Base-by-base conservation (phyloP, 2,888 invertebrate species). In the Dexiosoma caninum region DNA sequence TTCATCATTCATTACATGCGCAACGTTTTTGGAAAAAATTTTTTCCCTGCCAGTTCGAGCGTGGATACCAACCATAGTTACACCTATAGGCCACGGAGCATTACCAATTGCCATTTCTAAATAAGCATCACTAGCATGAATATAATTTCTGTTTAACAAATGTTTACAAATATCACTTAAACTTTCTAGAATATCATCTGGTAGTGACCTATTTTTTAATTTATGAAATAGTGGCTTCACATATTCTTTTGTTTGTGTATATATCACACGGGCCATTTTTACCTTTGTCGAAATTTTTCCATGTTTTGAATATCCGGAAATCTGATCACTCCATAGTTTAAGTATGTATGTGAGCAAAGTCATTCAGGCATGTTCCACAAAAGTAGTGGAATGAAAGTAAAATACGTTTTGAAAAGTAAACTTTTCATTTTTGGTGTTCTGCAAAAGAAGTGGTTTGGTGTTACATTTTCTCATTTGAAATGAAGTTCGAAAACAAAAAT, bases 51-150 rank as follows among this genome's bases (percentile, higher is more conserved):
- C 99, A 0, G 99, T 99, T 93, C 99, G 96, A 2, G 99, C 99
- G 90, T 99, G 99, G 87, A 99, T 99, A 90, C 99, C 99, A 42
- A 99, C 99, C 97, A 99, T 99, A 83, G 99, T 99, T 0, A 99
- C 99, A 85, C 99, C 99, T 86, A 99, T 99, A 0, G 99, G 99
- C 99, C 99, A 99, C 0, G 99, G 99, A 0, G 99, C 99, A 90
- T 99, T 99, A 0, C 99, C 99, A 80, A 99, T 99, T 1, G 99
- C 99, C 98, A 99, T 98, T 91, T 99, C 98, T 23, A 99, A 92
- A 88, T 99, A 99, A 0, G 97, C 95, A 89, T 98, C 98, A 90
- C 98, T 98, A 0, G 99, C 99, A 93, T 96, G 94, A 51, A 98
- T 95, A 89, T 98, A 98, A 91, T 98, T 96, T 83, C 97, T 93